Evolutionary conservation across 2,113 vertebrate genomes (phyloP).

Genomic region (Carlito syrichta): DNA sequence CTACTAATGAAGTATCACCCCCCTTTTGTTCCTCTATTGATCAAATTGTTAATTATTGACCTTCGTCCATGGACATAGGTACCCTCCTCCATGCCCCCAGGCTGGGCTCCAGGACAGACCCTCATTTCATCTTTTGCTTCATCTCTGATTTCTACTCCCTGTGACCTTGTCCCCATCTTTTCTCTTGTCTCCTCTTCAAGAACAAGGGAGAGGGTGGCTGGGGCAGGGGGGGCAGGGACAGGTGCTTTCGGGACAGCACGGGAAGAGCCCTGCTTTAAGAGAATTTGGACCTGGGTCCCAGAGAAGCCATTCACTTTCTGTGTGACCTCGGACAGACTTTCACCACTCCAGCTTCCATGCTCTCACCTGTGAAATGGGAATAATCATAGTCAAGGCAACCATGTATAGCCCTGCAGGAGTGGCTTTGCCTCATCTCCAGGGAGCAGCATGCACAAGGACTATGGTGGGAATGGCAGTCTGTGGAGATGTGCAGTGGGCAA

Average conservation of each 20-base stretch:
- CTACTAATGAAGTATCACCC: too few species aligned
- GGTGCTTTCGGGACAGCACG: rapidly evolving
- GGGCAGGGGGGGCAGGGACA: neutral
- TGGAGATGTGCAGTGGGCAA: neutral
- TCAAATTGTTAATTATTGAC: too few species aligned
- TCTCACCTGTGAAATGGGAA: too few species aligned
- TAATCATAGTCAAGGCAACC: neutral
- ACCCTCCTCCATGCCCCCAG: too few species aligned
- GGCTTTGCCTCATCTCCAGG: neutral
- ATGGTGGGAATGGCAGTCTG: rapidly evolving
- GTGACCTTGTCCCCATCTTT: neutral
- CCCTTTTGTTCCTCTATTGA: too few species aligned
- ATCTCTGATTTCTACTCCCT: neutral
- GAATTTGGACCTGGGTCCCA: neutral
- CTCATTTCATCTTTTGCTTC: neutral
- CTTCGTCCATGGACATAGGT: too few species aligned
- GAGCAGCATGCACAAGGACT: neutral
- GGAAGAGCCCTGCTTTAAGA: neutral
- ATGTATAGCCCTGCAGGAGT: neutral
- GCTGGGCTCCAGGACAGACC: neutral
- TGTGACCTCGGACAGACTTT: neutral
- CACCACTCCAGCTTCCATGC: neutral
- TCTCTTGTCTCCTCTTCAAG: neutral
- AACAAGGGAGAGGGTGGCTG: neutral
- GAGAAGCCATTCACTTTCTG: neutral